Conservation (phyloP, 2,888 invertebrate genomes). For the Diloba caeruleocephala region DNA sequence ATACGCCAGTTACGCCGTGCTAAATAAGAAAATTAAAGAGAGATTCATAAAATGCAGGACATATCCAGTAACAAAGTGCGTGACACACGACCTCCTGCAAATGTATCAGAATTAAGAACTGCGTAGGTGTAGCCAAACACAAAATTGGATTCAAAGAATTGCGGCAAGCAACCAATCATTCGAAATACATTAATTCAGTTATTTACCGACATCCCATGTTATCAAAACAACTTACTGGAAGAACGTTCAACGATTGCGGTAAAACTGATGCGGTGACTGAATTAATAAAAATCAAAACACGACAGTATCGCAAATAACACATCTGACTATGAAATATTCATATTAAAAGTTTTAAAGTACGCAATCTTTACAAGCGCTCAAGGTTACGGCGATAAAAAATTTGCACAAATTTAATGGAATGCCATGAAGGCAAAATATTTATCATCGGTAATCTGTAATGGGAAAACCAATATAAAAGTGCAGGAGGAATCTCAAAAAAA, state of each 20-base stretch:
- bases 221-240: conserved; percentile 52
- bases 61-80: conserved; percentile 46
- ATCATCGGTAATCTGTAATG: conserved; percentile 70
- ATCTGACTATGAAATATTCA: conserved; percentile 11
- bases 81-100: conserved; percentile 70
- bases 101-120: conserved; percentile 71
- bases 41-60: conserved; percentile 35
- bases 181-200: conserved; percentile 73
- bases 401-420: conserved; percentile 60
- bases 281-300: conserved; percentile 38
- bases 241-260: conserved; percentile 22
- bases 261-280: conserved; percentile 29
- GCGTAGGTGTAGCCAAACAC: conserved; percentile 81
- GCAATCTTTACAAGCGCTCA: conserved; percentile 27
- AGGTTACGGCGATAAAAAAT: conserved; percentile 55
- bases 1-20: conserved; percentile 6
- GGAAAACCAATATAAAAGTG: conserved; percentile 61
- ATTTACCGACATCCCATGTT: conserved; percentile 62
- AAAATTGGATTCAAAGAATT: conserved; percentile 82
- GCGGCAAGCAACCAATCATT: conserved; percentile 72
- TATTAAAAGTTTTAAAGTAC: conserved; percentile 9
- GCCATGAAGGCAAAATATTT: conserved; percentile 75
- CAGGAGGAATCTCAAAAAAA: conserved; percentile 71
- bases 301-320: conserved; percentile 14
- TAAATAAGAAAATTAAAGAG: conserved; percentile 17